Evolutionary conservation across 1,140 invertebrate genomes (phyloP).

Genomic region (Mya arenaria): DNA sequence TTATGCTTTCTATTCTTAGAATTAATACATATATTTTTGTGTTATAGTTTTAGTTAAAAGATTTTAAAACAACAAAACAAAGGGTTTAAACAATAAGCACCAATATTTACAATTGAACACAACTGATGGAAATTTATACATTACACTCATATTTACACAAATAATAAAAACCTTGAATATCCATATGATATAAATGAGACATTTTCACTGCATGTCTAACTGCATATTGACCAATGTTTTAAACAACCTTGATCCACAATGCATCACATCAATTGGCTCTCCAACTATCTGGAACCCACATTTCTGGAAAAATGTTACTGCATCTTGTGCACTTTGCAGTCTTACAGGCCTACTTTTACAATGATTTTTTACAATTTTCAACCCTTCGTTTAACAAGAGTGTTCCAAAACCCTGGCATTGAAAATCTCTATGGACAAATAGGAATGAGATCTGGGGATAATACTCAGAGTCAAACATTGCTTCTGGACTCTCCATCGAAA

Average conservation of each 20-base stretch:
- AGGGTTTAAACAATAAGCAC: too few species aligned
- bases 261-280: conserved; percentile 56
- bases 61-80: too few species aligned
- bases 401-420: conserved; percentile 59
- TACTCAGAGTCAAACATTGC: conserved; percentile 56
- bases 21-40: too few species aligned
- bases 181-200: too few species aligned
- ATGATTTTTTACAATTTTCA: conserved; percentile 39
- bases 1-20: too few species aligned
- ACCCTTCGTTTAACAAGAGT: conserved; percentile 49
- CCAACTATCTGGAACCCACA: conserved; percentile 56
- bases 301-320: conserved; percentile 68
- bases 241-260: conserved; percentile 54
- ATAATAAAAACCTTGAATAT: too few species aligned
- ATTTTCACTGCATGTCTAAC: neutral
- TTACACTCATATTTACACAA: too few species aligned
- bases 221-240: conserved; percentile 60
- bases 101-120: too few species aligned
- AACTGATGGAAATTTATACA: too few species aligned
- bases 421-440: conserved; percentile 68
- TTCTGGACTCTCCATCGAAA: conserved; percentile 30
- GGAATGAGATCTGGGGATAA: conserved; percentile 64
- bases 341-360: conserved; percentile 50
- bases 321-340: conserved; percentile 65
- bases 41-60: too few species aligned